Evolutionary conservation across 2,888 invertebrate species (phyloP), one percentile per base, ranked within the genome.

Genomic region (Criorhina ranunculi): DNA sequence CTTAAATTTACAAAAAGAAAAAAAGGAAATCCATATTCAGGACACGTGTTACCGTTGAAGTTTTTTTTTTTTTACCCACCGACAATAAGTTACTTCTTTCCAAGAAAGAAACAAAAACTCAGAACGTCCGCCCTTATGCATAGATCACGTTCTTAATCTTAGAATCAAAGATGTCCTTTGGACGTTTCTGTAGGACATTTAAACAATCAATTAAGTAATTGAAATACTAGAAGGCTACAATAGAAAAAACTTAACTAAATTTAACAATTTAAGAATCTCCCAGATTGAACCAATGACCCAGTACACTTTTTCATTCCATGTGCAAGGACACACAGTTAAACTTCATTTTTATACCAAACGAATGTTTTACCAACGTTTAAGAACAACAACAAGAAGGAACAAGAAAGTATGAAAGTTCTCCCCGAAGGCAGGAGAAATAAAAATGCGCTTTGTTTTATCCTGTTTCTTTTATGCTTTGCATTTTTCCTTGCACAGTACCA

Each of bases 371-470:
- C 67, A 55, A 17, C 42, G 15, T 42, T 69, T 33, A n/a, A 42
- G 31, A 9, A n/a, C 12, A 19, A 53, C 53, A 31, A 17, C 11
- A 33, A 53, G 29, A 7, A 29, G 19, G 40, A 15, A 5, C 4
- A 31, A 51, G 17, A 40, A 75, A 46, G 37, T 62, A 57, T 29
- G 17, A 11, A 40, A 57, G 59, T 44, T n/a, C 35, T 33, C 49
- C 59, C 51, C 72, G n/a, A 70, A 77, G 57, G 59, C 59, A 35
- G 33, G 17, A 7, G 42, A 55, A 55, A 70, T 59, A 44, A 59
- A 70, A 76, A 59, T 64, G 55, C 62, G 77, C 72, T 73, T 83
- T 78, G 73, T 78, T 69, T 57, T 69, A 51, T 64, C 40, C 40
- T 73, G 72, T 42, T 73, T 24, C 60, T 33, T 62, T 42, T 42